Evolutionary conservation across 1,140 invertebrate genomes (phyloP).

Genomic region (Rhyacophila brunnea): DNA sequence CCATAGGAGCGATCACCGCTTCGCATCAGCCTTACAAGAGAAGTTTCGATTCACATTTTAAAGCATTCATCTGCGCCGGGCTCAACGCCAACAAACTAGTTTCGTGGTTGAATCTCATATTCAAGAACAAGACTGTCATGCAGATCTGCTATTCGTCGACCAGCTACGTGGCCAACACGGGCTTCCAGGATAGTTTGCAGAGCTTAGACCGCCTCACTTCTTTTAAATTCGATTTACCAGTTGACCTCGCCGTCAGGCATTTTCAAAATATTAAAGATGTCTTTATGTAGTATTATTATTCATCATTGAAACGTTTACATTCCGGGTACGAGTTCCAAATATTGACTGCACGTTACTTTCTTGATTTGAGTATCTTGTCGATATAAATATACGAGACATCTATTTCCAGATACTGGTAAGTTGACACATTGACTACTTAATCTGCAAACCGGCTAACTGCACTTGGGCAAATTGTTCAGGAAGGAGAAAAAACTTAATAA

Average conservation of each 20-base stretch:
- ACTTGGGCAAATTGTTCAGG: too few relatives aligned
- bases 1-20: constrained; percentile 89
- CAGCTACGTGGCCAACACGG: constrained; percentile 95
- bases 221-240: constrained; percentile 89
- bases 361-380: too few relatives aligned
- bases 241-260: constrained; percentile 92
- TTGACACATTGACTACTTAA: too few relatives aligned
- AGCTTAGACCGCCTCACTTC: constrained; percentile 84
- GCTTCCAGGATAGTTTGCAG: constrained; percentile 92
- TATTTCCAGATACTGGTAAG: too few relatives aligned
- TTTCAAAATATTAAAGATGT: constrained; percentile 98
- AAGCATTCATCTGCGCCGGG: constrained; percentile 95
- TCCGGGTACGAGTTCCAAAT: too few relatives aligned
- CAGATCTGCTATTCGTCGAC: constrained; percentile 91
- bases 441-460: too few relatives aligned
- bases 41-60: constrained; percentile 95
- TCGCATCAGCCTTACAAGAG: constrained; percentile 91
- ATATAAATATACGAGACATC: too few relatives aligned
- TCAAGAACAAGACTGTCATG: constrained; percentile 84
- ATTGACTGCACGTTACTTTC: too few relatives aligned
- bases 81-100: constrained; percentile 91
- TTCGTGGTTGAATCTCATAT: constrained; percentile 89
- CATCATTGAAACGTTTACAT: too few relatives aligned
- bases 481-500: too few relatives aligned
- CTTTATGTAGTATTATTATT: constrained; percentile 62